A percentile compares a stretch with the other conserved stretches of the same genome.
Evolutionary conservation across 2,113 vertebrate genomes (phyloP).

Genomic region (Orycteropus afer): DNA sequence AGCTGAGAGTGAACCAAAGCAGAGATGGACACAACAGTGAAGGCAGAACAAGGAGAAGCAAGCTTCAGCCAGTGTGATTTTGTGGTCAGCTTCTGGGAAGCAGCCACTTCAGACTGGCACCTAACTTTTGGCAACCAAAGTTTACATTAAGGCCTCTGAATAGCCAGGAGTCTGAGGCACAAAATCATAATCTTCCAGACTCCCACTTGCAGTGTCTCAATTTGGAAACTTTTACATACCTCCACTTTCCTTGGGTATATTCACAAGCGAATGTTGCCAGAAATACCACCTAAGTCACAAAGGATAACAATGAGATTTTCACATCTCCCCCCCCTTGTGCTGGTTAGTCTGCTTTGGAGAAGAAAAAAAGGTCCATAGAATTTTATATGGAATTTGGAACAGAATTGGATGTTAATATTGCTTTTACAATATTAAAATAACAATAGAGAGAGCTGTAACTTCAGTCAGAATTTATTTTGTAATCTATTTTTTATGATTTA

Average conservation of each 20-base stretch:
- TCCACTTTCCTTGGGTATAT: neutral
- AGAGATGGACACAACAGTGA: neutral
- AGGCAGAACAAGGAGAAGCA: neutral
- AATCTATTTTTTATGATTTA: conserved; percentile 27
- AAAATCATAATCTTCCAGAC: neutral
- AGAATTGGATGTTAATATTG: neutral
- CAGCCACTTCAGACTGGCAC: neutral
- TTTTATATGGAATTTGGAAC: neutral
- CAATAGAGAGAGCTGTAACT: neutral
- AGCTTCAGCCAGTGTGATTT: neutral
- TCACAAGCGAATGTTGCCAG: neutral
- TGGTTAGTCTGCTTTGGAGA: neutral
- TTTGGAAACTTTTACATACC: neutral
- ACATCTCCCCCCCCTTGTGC: neutral
- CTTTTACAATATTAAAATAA: neutral
- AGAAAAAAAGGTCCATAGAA: neutral
- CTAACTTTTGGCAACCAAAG: neutral
- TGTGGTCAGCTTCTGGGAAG: neutral
- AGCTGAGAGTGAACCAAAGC: neutral
- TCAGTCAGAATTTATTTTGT: neutral
- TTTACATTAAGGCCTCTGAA: neutral
- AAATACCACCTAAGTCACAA: neutral
- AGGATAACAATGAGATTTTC: neutral
- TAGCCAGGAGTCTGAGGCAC: neutral
- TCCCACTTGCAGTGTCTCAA: neutral